These are phyloP conservation scores for Nomada lathburiana DNA, from an alignment of 2,888 invertebrate species.

Conservation along the genomic window DNA sequence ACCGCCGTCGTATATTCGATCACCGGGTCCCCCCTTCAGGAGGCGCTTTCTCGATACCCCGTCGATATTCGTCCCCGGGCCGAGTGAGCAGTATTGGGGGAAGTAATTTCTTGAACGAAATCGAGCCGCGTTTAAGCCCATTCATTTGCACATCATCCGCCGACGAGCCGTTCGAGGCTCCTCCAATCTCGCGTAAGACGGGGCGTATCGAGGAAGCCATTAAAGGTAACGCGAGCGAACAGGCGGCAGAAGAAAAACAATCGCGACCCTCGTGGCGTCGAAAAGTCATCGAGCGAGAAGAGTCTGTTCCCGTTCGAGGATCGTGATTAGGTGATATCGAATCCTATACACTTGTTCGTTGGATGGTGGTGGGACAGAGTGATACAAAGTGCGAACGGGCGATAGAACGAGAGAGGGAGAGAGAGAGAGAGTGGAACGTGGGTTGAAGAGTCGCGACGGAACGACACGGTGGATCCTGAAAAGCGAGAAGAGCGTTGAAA, in stretches of 20 bases:
- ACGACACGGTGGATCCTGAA: conserved; percentile 55
- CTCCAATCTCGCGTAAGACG: not conserved
- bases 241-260: conserved; percentile 36
- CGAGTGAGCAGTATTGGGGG: no score
- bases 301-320: conserved; percentile 39
- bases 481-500: conserved; percentile 62
- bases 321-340: conserved; percentile 65
- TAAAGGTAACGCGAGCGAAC: conserved; percentile 1
- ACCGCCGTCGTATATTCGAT: conserved; percentile 20
- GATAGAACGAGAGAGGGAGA: not conserved
- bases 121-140: not conserved
- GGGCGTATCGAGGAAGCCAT: conserved; percentile 11
- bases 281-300: conserved; percentile 33
- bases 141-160: not conserved
- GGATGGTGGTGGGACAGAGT: conserved; percentile 22
- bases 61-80: no score
- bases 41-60: not conserved
- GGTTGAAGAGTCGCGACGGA: conserved; percentile 51
- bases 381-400: not conserved
- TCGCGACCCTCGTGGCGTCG: conserved; percentile 22
- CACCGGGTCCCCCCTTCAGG: not conserved
- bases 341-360: conserved; percentile 52
- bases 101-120: not conserved
- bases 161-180: not conserved
- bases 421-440: conserved; percentile 1